These are phyloP conservation scores for Rotaria sp. DNA, from an alignment of 2,888 invertebrate genomes.

Conservation along the genomic window DNA sequence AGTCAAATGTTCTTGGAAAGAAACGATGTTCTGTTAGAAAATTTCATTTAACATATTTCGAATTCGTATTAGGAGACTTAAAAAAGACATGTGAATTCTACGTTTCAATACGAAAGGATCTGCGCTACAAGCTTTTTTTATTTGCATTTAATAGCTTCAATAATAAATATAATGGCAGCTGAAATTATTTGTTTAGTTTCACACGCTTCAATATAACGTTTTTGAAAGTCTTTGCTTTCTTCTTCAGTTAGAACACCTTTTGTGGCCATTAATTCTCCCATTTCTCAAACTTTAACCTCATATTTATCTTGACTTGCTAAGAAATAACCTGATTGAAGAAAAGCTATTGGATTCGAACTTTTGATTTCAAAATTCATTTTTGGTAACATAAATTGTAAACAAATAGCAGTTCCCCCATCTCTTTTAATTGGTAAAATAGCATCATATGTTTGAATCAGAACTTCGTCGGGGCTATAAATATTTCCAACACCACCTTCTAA, in stretches of 20 bases:
- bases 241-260: neutral
- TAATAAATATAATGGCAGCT: neutral
- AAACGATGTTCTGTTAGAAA: too few relatives aligned
- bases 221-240: neutral
- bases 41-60: too few relatives aligned
- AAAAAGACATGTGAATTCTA: too few relatives aligned
- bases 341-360: neutral
- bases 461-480: neutral
- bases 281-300: neutral
- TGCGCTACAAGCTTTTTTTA: neutral
- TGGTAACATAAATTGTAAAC: neutral
- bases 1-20: too few relatives aligned
- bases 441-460: neutral
- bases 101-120: too few relatives aligned
- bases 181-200: neutral
- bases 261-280: neutral
- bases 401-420: neutral
- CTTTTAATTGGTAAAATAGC: neutral
- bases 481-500: neutral
- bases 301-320: neutral
- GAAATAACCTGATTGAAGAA: neutral
- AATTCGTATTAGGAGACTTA: too few relatives aligned
- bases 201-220: constrained; percentile 5
- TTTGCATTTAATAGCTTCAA: neutral
- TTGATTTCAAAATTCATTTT: neutral